Evolutionary conservation across 1,140 invertebrate species (phyloP).

Genomic region (Euschistus heros): DNA sequence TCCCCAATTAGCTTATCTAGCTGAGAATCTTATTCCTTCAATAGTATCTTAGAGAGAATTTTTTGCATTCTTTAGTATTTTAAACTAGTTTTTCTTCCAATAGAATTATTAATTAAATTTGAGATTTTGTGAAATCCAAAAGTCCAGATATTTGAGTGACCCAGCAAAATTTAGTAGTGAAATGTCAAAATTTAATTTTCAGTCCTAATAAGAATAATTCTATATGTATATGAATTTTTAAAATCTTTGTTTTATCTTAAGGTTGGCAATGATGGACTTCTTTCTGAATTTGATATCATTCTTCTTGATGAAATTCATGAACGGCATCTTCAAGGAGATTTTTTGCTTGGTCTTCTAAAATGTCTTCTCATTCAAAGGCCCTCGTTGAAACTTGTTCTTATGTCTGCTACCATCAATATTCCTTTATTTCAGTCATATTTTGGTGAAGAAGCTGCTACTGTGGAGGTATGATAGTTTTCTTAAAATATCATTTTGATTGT

Average conservation of each 20-base stretch:
- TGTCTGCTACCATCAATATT: slow-evolving; percentile 98
- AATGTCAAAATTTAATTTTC: too few relatives aligned
- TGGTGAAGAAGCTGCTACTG: slow-evolving; percentile 62
- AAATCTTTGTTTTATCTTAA: slow-evolving; percentile 25
- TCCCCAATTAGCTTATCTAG: too few relatives aligned
- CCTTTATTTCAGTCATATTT: slow-evolving; percentile 87
- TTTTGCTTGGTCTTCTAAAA: slow-evolving; percentile 84
- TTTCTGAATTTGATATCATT: slow-evolving; percentile 69
- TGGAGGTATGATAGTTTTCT: slow-evolving; percentile 49
- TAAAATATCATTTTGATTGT: background rate
- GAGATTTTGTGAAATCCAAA: too few relatives aligned
- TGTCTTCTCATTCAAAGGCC: slow-evolving; percentile 68
- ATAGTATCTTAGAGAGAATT: too few relatives aligned
- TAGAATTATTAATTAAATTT: too few relatives aligned
- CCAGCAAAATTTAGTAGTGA: too few relatives aligned
- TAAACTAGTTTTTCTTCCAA: too few relatives aligned
- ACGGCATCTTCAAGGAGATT: slow-evolving; percentile 89
- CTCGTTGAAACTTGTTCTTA: slow-evolving; percentile 86
- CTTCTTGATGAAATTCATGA: slow-evolving; percentile 95
- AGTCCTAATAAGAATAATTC: too few relatives aligned
- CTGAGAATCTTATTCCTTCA: too few relatives aligned
- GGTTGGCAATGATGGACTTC: slow-evolving; percentile 41
- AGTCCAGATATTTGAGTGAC: too few relatives aligned
- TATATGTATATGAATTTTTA: too few relatives aligned
- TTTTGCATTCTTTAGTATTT: too few relatives aligned